Conservation (phyloP, 2,888 invertebrate genomes). For the Scrobipalpa costella region DNA sequence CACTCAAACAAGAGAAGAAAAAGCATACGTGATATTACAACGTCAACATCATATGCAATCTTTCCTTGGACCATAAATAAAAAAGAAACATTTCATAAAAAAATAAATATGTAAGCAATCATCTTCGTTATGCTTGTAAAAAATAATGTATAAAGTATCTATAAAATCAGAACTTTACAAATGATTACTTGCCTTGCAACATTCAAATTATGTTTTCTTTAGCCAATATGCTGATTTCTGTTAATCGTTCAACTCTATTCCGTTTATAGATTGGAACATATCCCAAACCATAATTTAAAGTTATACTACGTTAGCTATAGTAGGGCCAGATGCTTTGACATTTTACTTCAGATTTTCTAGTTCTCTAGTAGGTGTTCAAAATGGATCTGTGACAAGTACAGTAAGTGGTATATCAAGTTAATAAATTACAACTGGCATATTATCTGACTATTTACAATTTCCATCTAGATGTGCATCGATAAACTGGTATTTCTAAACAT, state of each 20-base stretch:
- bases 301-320: background rate
- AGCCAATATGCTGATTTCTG: background rate
- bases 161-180: background rate
- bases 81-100: too few relatives aligned
- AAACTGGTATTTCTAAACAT: conserved; percentile 10
- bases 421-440: conserved; percentile 22
- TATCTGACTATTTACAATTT: conserved; percentile 25
- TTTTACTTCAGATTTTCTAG: background rate
- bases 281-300: background rate
- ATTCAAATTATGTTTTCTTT: background rate
- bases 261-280: background rate
- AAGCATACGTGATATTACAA: too few relatives aligned
- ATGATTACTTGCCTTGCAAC: background rate
- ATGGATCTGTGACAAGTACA: conserved; percentile 25
- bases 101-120: too few relatives aligned
- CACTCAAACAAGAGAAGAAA: too few relatives aligned
- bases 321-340: too few relatives aligned
- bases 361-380: conserved; percentile 12
- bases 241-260: background rate
- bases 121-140: too few relatives aligned
- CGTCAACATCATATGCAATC: too few relatives aligned
- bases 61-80: too few relatives aligned
- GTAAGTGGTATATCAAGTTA: conserved; percentile 17
- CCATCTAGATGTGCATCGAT: conserved; percentile 7
- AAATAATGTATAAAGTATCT: too few relatives aligned